These are phyloP conservation scores for Limnothrissa miodon DNA, from an alignment of 2,113 vertebrate species.

Conservation along the genomic window DNA sequence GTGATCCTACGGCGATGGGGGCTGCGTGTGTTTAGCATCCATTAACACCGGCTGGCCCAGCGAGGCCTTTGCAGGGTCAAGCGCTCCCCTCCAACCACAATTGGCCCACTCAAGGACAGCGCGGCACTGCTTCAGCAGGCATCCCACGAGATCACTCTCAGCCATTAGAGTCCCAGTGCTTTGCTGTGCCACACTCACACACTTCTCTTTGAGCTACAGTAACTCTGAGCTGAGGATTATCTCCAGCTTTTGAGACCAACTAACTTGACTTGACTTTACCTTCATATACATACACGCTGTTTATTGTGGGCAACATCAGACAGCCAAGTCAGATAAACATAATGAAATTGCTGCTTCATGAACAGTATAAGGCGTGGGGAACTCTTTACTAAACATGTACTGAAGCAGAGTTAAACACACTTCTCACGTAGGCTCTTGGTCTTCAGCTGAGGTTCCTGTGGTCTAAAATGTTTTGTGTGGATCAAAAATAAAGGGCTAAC, in stretches of 20 bases:
- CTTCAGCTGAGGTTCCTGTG: not conserved
- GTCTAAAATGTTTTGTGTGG: not conserved
- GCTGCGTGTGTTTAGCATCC: conserved; percentile 55
- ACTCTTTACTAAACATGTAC: not conserved
- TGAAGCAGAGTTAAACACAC: not conserved
- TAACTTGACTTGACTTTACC: not conserved
- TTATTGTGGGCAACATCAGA: not conserved
- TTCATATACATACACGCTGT: not conserved
- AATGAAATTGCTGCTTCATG: no score
- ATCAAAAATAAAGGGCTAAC: not conserved
- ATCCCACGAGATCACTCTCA: not conserved
- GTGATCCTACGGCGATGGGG: conserved; percentile 50
- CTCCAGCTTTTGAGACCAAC: no score
- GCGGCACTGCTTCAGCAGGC: not conserved
- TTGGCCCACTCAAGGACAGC: not conserved
- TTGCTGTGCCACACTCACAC: not conserved
- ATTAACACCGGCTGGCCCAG: conserved; percentile 42
- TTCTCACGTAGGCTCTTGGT: not conserved
- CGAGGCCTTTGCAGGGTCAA: not conserved
- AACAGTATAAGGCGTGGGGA: no score
- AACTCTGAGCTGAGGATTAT: not conserved
- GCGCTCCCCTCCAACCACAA: not conserved
- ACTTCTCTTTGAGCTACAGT: not conserved
- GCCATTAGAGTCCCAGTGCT: not conserved
- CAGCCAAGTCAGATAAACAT: no score